Base-by-base conservation (phyloP, 2,888 invertebrate species). In the Pomacea canaliculata region DNA sequence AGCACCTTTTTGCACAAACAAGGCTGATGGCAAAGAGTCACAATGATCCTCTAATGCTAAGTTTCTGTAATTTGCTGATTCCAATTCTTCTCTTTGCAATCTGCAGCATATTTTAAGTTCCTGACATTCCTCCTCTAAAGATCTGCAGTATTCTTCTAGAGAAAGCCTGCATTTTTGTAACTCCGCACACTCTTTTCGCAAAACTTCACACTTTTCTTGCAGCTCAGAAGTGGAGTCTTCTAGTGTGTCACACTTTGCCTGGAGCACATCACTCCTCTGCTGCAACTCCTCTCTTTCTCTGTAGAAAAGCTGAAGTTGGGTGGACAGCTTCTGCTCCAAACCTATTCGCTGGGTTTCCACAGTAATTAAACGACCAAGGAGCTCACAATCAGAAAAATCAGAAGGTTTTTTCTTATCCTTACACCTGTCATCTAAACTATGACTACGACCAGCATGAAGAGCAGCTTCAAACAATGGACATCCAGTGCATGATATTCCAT, bases 321-420 rank as follows among this genome's bases (percentile, higher is more conserved):
- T 27, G 49, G 48, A 51, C 23, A 78, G 66, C 23, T 66, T 73
- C 60, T 76, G 67, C 63, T 78, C 76, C 60, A 78, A 46, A 63
- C 37, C 49, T 18, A 65, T 67, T 51, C 73, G 76, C 46, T 67
- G 60, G 49, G 67, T 60, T 27, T 78, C 78, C 60, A 76, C 49
- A 48, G 65, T 70, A 19, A 73, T 19, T 37, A 76, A 37, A 9
- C 65, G 70, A 37, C 66, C 66, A n/a, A 78, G 56, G 12, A 78
- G 46, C 19, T 76, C 70, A 62, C 60, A 18, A 51, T 73, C 65
- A 27, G 73, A 67, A 23, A 71, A 27, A 1, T 73, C 71, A 13
- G 19, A 9, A 37, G 46, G 3, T 8, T 27, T 65, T 18, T 63
- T 23, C 19, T 2, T 46, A 9, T 46, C 51, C 51, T 72, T 66